Percentiles rank a stretch among this genome's conserved stretches.
These are phyloP conservation scores for Idris sp. DNA, from an alignment of 1,140 invertebrate genomes.

Conservation along the genomic window DNA sequence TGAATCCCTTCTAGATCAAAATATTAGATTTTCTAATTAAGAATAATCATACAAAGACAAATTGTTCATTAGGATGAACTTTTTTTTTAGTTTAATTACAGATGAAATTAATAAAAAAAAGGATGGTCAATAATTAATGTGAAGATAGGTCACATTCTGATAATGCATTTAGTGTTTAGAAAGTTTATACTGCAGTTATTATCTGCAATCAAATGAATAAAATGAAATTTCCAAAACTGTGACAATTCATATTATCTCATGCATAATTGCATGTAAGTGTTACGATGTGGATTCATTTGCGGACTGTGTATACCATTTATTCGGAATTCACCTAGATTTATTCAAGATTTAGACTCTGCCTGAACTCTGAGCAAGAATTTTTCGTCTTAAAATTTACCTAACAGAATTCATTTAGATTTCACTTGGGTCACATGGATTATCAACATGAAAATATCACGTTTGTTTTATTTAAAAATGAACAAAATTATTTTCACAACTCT, in stretches of 20 bases:
- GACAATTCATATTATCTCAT: constrained; percentile 30
- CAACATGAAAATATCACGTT: too few species aligned
- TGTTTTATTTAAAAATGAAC: too few species aligned
- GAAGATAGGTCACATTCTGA: neutral
- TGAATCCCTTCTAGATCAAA: too few species aligned
- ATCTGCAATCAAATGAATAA: constrained; percentile 23
- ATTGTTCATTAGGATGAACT: too few species aligned
- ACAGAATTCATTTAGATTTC: too few species aligned
- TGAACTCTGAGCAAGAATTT: too few species aligned
- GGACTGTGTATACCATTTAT: constrained; percentile 21
- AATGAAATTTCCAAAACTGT: constrained; percentile 23
- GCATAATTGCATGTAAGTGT: constrained; percentile 48
- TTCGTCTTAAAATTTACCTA: too few species aligned
- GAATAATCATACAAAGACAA: too few species aligned
- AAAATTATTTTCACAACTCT: too few species aligned
- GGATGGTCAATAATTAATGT: neutral
- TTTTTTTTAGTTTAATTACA: too few species aligned
- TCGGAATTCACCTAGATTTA: constrained; percentile 41
- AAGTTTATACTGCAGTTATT: constrained; percentile 22
- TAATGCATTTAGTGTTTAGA: constrained; percentile 15
- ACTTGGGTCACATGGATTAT: too few species aligned
- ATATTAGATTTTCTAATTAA: neutral
- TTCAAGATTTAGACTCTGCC: constrained; percentile 27
- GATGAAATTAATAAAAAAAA: too few species aligned
- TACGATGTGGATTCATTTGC: constrained; percentile 39